Percentiles rank a stretch among this genome's conserved stretches.
Evolutionary conservation across 2,888 invertebrate species (phyloP).

Genomic region (Sepiola atlantica): DNA sequence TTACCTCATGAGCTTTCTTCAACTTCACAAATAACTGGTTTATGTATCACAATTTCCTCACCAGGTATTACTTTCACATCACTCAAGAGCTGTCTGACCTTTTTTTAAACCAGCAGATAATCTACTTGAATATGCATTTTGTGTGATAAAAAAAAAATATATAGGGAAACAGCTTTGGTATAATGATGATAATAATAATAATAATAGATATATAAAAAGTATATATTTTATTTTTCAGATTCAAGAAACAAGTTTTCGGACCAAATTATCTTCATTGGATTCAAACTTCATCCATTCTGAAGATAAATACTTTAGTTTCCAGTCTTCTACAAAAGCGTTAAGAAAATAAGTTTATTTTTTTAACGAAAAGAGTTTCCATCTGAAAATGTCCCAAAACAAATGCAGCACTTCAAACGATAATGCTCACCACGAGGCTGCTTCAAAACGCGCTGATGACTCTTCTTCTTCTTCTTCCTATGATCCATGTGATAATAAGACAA

Average conservation of each 20-base stretch:
- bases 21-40: too few relatives aligned
- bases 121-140: neutral
- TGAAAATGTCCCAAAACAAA: neutral
- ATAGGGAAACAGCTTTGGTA: neutral
- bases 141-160: neutral
- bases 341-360: neutral
- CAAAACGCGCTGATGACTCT: neutral
- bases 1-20: too few relatives aligned
- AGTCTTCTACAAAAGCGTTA: neutral
- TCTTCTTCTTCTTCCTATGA: neutral
- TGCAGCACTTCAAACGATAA: neutral
- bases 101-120: neutral
- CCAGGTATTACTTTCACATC: too few relatives aligned
- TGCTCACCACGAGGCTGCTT: neutral
- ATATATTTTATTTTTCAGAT: neutral
- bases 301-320: neutral
- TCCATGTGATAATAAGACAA: neutral
- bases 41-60: too few relatives aligned
- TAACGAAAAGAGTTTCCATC: neutral
- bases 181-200: too few relatives aligned
- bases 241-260: neutral
- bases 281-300: neutral
- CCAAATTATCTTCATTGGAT: neutral
- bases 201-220: too few relatives aligned
- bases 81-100: too few relatives aligned